Evolutionary conservation across 2,113 vertebrate species (phyloP), one percentile per base, ranked within the genome.

Genomic region (Asarcornis scutulata): DNA sequence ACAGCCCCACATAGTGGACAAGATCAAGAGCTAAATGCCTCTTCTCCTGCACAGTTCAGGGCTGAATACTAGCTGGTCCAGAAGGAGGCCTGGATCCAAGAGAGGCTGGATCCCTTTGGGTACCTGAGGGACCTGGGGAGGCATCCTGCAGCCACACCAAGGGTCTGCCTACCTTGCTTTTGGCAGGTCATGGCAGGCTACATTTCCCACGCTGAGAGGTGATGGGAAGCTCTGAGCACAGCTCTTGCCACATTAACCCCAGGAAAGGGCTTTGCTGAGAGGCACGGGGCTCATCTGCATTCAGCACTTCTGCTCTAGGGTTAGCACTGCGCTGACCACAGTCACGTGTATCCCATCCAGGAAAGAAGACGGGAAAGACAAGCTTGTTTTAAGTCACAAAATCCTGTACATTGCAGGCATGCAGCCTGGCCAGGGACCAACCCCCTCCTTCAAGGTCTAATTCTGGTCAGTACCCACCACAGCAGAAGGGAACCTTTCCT

Each of bases 61-160:
- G 18, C 22, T 63, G 46, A 80, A 38, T 27, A n/a, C 55, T 46
- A 52, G 29, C 6, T 0, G 0, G 18, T 31, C 46, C 34, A 86
- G 59, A 36, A 77, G 63, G 32, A 64, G 42, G 34, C 26, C 53
- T 58, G 36, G 44, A 42, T 32, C 3, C 0, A 3, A 29, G 15
- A 7, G 26, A 79, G 32, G 32, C 23, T 82, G 62, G 17, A 16
- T 17, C 21, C 29, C 25, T 14, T 38, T 15, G 26, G 38, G 21
- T 38, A 27, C 69, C 12, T 29, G 26, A 29, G 34, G 36, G n/a
- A 31, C 38, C 17, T 17, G 36, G 15, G 38, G 63, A 53, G 26
- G 34, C 17, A 38, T 29, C 26, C 48, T 53, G n/a, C 34, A 36
- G 34, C 48, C 38, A 17, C 20, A 7, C 69, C 20, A 10, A 36